Evolutionary conservation across 2,113 vertebrate genomes (phyloP).

Genomic region (Conger conger): DNA sequence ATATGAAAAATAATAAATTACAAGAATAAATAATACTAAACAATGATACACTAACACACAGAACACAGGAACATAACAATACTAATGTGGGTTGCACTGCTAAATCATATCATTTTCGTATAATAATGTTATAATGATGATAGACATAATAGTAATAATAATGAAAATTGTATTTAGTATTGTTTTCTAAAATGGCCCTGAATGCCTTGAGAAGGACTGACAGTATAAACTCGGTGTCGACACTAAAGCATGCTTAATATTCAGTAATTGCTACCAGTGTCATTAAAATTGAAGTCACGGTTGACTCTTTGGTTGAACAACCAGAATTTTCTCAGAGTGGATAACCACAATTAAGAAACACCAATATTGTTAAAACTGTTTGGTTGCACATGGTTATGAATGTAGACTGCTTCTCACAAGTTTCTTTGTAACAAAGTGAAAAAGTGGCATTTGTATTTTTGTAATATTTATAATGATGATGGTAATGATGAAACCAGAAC

Average conservation of each 20-base stretch:
- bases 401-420: too few species aligned
- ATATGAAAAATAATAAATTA: too few species aligned
- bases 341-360: background rate
- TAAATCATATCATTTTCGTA: too few species aligned
- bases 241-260: background rate
- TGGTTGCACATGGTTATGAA: background rate
- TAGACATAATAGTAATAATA: too few species aligned
- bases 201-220: background rate
- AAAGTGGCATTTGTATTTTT: too few species aligned
- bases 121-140: too few species aligned
- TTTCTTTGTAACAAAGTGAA: too few species aligned
- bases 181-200: background rate
- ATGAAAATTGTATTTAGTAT: too few species aligned
- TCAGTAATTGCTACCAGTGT: background rate
- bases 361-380: background rate
- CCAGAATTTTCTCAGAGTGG: background rate
- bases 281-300: background rate
- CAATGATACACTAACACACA: too few species aligned
- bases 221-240: conserved; percentile 35
- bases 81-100: too few species aligned
- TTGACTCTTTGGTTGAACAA: background rate
- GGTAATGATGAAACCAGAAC: background rate
- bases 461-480: background rate
- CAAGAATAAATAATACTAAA: too few species aligned
- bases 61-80: too few species aligned